Conservation (phyloP, 2,888 invertebrate species). For the Drosophila subquinaria region DNA sequence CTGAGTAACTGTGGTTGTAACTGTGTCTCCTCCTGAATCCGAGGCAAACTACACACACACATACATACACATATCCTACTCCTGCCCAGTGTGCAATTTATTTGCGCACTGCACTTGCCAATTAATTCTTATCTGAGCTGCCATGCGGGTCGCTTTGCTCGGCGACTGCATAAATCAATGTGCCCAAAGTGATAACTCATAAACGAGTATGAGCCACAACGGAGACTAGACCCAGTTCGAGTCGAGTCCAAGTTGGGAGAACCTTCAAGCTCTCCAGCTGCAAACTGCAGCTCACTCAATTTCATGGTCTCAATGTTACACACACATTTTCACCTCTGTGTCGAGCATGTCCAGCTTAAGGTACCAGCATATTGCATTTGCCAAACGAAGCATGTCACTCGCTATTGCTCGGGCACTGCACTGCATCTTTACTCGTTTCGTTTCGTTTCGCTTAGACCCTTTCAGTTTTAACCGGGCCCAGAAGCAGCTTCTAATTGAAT, state of each 20-base stretch:
- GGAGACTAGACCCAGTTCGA: constrained; percentile 15
- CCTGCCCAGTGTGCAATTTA: constrained; percentile 61
- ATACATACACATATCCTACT: background rate
- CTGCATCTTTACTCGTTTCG: constrained; percentile 29
- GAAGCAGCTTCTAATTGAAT: constrained; percentile 69
- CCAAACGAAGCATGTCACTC: constrained; percentile 12
- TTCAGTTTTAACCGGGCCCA: constrained; percentile 26
- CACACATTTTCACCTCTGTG: constrained; percentile 16
- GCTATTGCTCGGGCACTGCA: constrained; percentile 23
- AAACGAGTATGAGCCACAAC: constrained; percentile 19
- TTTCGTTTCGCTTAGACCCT: constrained; percentile 10
- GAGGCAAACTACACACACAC: background rate
- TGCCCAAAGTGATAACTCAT: constrained; percentile 77
- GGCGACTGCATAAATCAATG: constrained; percentile 78
- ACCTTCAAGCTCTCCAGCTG: constrained; percentile 39
- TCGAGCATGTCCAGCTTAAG: constrained; percentile 18
- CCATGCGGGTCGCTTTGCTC: constrained; percentile 68
- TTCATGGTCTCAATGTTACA: constrained; percentile 72
- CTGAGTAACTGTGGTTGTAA: constrained; percentile 23
- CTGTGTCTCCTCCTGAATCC: background rate
- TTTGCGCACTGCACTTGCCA: constrained; percentile 77
- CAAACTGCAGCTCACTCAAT: constrained; percentile 72
- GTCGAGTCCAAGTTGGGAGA: constrained; percentile 9
- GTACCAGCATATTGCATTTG: constrained; percentile 42
- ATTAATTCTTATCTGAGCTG: constrained; percentile 78